These are phyloP conservation scores for Micropoecilia bifurca DNA, from an alignment of 2,797 vertebrate species.

Conservation along the genomic window DNA sequence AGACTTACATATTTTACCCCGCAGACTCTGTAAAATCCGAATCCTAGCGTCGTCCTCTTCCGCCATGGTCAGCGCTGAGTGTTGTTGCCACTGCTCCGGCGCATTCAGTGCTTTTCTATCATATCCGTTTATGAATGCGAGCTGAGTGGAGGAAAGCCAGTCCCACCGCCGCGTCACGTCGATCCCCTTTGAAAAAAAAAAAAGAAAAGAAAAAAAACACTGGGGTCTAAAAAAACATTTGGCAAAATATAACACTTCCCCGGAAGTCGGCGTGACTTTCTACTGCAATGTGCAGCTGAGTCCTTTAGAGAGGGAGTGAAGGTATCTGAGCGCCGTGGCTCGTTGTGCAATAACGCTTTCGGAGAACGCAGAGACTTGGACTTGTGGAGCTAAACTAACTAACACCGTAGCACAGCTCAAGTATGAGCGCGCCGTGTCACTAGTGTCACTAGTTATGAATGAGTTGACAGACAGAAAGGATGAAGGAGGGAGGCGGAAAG, in stretches of 20 bases:
- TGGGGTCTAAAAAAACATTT: constrained; percentile 20
- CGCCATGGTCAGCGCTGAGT: constrained; percentile 84
- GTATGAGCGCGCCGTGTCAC: constrained; percentile 1
- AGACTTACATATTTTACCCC: constrained; percentile 97
- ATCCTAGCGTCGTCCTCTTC: constrained; percentile 88
- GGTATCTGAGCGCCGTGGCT: constrained; percentile 21
- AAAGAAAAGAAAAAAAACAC: background rate
- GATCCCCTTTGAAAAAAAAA: constrained; percentile 41
- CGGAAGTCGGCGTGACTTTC: constrained; percentile 5
- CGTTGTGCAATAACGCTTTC: constrained; percentile 39
- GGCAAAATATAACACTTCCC: constrained; percentile 40
- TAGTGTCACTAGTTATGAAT: constrained; percentile 23
- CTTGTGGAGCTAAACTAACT: constrained; percentile 34
- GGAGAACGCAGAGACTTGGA: constrained; percentile 38
- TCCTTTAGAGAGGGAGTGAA: constrained; percentile 43
- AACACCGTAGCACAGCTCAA: background rate
- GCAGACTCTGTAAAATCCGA: constrained; percentile 93
- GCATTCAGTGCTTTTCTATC: constrained; percentile 78
- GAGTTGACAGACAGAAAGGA: constrained; percentile 3
- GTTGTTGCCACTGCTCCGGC: constrained; percentile 71
- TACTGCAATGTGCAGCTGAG: constrained; percentile 23
- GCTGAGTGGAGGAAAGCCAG: constrained; percentile 69
- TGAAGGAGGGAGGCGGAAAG: background rate
- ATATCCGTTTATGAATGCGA: constrained; percentile 84
- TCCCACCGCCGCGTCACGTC: constrained; percentile 74